These are phyloP conservation scores for Agrochola macilenta DNA, from an alignment of 2,888 invertebrate species.

Conservation along the genomic window DNA sequence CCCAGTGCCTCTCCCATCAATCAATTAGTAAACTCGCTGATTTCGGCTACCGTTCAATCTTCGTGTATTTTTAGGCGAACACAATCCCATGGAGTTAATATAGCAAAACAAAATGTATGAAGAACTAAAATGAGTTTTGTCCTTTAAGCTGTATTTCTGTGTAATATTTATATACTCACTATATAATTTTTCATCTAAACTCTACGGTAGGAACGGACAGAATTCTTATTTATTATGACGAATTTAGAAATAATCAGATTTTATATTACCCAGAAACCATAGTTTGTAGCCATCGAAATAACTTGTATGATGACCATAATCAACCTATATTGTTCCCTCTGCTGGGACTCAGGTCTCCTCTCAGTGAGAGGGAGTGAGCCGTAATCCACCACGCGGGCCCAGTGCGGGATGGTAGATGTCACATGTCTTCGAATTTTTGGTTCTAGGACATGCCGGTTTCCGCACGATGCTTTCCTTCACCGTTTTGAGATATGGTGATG, in stretches of 20 bases:
- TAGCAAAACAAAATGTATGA: not conserved
- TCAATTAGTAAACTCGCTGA: slow-evolving; percentile 46
- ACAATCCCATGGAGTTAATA: not conserved
- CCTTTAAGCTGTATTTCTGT: not conserved
- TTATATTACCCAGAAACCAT: not conserved
- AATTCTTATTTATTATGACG: not conserved
- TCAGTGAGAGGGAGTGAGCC: too few species aligned
- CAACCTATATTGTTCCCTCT: too few species aligned
- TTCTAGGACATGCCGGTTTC: too few species aligned
- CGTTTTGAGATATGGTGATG: too few species aligned
- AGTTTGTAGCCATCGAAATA: not conserved
- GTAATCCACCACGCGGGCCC: too few species aligned
- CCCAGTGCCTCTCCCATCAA: slow-evolving; percentile 26
- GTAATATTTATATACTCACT: not conserved
- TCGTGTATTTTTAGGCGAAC: slow-evolving; percentile 26
- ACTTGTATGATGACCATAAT: not conserved
- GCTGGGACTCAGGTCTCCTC: too few species aligned
- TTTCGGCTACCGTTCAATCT: slow-evolving; percentile 45
- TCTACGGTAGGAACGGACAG: not conserved
- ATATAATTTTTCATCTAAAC: not conserved
- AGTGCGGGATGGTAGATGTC: too few species aligned
- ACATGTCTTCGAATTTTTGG: too few species aligned
- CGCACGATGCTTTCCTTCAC: too few species aligned
- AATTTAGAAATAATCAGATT: not conserved
- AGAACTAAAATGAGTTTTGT: not conserved